Base-by-base conservation (phyloP, 2,888 invertebrate species). In the Leucozona laternaria region DNA sequence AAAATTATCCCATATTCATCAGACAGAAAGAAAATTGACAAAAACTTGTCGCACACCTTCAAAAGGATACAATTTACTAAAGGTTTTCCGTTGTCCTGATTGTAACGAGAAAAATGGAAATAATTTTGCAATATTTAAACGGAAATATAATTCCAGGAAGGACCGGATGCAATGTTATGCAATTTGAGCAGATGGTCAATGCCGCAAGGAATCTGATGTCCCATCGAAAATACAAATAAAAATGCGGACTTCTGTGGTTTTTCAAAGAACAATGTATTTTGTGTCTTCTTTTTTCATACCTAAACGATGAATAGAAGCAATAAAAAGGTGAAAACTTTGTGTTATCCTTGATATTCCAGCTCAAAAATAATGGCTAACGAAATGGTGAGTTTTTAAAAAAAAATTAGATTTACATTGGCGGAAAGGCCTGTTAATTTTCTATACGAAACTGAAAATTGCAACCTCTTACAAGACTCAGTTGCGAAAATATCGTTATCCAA, bases 141-240 rank as follows among this genome's bases (percentile, higher is more conserved):
- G 40, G 60, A 60, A 60, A 60, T 58, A 22, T 7, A 40, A 22
- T 60, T 60, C 60, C 40, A 60, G 22, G 60, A 60, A 60, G 37
- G 37, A 60, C 37, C 37, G 60, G 60, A 60, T 60, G 40, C 60
- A 60, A 60, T 60, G 60, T 60, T 40, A 60, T 22, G 40, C 60
- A 60, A 60, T 60, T 60, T 40, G 15, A 22, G 60, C 60, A 60
- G 60, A 37, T 60, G 60, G 37, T 60, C 22, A 34, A 22, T 22
- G 31, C 15, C 22, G 22, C 6, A 60, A 22, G 15, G 15, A 60
- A 37, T 37, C 0, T 37, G 20, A 34, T 37, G 34, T 58, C 20
- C 20, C 11, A 17, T 28, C 22, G 13, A 6, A 58, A 13, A 34
- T n/a, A 7, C 0, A 55, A 17, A 15, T 11, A 13, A 4, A 53